Conservation (phyloP, 2,888 invertebrate species). For the Ceratothoa steindachneri region DNA sequence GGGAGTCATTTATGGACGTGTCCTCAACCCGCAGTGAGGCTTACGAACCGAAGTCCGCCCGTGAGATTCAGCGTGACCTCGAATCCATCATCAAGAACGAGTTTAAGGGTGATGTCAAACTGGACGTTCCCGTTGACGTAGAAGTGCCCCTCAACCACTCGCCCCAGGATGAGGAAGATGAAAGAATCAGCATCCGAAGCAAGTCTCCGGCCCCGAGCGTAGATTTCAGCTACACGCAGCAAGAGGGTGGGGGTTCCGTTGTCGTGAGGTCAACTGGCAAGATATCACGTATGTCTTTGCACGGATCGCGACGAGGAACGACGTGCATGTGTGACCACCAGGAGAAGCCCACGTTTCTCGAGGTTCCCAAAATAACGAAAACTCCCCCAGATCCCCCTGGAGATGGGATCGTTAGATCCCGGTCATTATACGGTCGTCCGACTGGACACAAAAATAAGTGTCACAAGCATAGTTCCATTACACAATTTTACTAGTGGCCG, state of each 20-base stretch:
- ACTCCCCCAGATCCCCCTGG: background rate
- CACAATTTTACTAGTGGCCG: background rate
- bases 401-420: background rate
- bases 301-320: background rate
- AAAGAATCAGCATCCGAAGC: background rate
- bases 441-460: background rate
- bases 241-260: background rate
- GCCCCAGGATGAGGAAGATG: background rate
- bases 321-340: background rate
- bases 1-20: background rate
- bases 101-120: conserved; percentile 1
- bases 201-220: background rate
- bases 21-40: background rate
- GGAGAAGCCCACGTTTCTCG: background rate
- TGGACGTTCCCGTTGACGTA: background rate
- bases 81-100: conserved; percentile 4
- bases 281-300: background rate
- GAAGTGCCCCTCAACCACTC: background rate
- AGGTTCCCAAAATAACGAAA: background rate
- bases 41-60: background rate
- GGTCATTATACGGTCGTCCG: background rate
- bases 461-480: background rate
- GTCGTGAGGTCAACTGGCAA: background rate
- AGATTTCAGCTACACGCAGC: background rate
- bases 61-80: background rate